Percentiles rank a stretch among this genome's conserved stretches.
Evolutionary conservation across 2,113 vertebrate species (phyloP).

Genomic region (Rhadina sibilatrix): DNA sequence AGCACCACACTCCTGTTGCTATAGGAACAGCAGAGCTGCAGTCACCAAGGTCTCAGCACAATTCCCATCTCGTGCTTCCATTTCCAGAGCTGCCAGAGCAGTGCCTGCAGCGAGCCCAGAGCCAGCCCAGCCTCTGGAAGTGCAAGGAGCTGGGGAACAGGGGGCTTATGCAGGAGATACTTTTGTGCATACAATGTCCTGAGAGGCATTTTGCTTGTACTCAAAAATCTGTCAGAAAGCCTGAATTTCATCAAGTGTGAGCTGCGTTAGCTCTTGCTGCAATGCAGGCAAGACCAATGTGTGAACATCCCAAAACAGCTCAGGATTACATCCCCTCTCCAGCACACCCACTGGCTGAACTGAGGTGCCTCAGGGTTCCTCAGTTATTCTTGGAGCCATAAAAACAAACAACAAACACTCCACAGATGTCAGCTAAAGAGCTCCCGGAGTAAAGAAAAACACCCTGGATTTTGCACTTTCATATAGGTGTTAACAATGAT

Average conservation of each 20-base stretch:
- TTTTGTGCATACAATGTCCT: neutral
- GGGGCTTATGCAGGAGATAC: neutral
- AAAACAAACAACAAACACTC: neutral
- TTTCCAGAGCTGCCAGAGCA: neutral
- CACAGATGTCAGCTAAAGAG: neutral
- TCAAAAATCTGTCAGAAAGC: neutral
- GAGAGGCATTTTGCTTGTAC: neutral
- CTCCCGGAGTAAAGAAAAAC: neutral
- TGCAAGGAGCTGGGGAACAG: neutral
- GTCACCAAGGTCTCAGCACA: conserved; percentile 34
- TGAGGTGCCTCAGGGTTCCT: neutral
- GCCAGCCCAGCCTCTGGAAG: neutral
- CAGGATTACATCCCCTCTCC: neutral
- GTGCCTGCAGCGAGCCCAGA: neutral
- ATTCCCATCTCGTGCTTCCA: neutral
- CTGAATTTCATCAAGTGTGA: neutral
- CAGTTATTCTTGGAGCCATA: neutral
- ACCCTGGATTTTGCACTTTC: neutral
- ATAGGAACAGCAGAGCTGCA: conserved; percentile 62
- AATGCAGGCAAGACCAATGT: neutral
- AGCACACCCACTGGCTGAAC: neutral
- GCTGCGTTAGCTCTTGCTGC: neutral
- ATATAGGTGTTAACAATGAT: neutral
- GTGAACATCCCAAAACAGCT: neutral
- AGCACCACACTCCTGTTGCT: conserved; percentile 54